phyloP scores from a whole-genome alignment of 2,888 invertebrate species.

The Steinernema carpocapsae region DNA sequence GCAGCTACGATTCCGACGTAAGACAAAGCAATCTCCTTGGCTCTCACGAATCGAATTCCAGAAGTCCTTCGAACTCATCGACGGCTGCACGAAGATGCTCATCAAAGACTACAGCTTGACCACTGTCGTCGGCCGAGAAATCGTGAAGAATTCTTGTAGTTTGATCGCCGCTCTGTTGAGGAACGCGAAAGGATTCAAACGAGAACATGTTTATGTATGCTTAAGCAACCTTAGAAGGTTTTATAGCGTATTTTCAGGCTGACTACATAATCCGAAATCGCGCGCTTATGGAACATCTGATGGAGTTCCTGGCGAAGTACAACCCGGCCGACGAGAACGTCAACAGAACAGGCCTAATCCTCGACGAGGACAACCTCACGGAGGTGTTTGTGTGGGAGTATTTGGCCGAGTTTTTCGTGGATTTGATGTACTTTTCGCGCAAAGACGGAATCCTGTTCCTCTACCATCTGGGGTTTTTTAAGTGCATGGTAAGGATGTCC shows the following conservation, averaged over 20 bases:
- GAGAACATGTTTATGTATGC: conserved; percentile 4
- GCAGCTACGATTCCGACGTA: not conserved
- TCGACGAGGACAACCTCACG: not conserved
- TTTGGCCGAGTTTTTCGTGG: conserved; percentile 8
- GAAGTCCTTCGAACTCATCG: conserved; percentile 4
- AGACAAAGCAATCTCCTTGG: not conserved
- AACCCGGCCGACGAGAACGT: conserved; percentile 19
- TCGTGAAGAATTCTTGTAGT: conserved; percentile 17
- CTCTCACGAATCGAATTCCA: not conserved
- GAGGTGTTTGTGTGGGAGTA: conserved; percentile 28
- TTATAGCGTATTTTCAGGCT: not conserved
- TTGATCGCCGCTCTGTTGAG: not conserved
- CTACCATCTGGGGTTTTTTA: not conserved
- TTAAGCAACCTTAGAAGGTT: not conserved
- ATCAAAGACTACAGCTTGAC: not conserved
- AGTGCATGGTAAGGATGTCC: conserved; percentile 13
- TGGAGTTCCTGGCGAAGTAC: not conserved
- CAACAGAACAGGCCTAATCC: not conserved
- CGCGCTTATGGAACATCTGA: not conserved
- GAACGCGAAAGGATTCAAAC: not conserved
- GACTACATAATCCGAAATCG: not conserved
- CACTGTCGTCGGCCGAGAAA: conserved; percentile 1
- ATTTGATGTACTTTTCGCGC: conserved; percentile 16
- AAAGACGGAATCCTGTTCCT: conserved; percentile 4
- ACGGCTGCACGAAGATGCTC: conserved; percentile 1